phyloP scores from a whole-genome alignment of 2,888 invertebrate genomes.

The Tholera decimalis region DNA sequence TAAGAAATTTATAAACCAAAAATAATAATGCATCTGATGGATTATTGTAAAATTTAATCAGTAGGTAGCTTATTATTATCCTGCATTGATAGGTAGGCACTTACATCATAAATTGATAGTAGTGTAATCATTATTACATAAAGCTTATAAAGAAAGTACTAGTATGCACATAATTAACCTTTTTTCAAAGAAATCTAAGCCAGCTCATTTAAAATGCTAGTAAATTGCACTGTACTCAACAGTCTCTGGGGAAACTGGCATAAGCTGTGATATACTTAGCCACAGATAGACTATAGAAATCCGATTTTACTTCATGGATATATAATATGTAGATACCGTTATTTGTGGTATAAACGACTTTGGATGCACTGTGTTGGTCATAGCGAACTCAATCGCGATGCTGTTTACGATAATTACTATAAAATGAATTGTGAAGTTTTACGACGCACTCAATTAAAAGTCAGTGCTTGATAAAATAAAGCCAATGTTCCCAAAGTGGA shows the following conservation, averaged over 20 bases:
- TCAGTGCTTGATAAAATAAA: background rate
- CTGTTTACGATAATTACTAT: conserved; percentile 13
- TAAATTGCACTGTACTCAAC: conserved; percentile 47
- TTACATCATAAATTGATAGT: background rate
- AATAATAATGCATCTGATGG: too few species aligned
- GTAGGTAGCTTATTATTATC: background rate
- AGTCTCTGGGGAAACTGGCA: conserved; percentile 41
- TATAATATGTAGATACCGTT: too few species aligned
- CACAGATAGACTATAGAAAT: conserved; percentile 16
- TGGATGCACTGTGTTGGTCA: conserved; percentile 4
- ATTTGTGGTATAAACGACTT: conserved; percentile 7
- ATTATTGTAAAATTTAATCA: background rate
- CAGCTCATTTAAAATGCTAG: conserved; percentile 52
- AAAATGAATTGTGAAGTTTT: conserved; percentile 13
- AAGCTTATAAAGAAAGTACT: conserved; percentile 3
- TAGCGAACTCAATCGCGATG: background rate
- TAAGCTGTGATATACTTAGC: conserved; percentile 3
- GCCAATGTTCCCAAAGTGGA: background rate
- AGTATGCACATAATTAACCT: conserved; percentile 25
- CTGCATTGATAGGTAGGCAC: background rate
- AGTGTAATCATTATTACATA: background rate
- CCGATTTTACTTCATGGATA: conserved; percentile 11
- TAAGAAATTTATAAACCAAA: too few species aligned
- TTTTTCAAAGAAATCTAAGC: conserved; percentile 44
- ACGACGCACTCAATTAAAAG: conserved; percentile 4